Conservation (phyloP, 2,113 vertebrate genomes). For the Dipodomys merriami region DNA sequence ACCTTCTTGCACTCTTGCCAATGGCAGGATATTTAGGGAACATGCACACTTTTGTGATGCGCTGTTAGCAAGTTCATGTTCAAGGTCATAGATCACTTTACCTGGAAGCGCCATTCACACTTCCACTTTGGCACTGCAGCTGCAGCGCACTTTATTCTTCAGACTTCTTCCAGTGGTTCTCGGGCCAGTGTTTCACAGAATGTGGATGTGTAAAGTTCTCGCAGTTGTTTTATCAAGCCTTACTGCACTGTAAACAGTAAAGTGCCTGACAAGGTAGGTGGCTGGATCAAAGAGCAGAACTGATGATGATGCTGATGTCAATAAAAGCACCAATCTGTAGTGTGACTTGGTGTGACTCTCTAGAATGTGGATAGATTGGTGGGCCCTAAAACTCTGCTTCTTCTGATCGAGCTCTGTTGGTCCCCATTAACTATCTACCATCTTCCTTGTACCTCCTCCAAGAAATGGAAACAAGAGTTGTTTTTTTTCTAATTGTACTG, state of each 20-base stretch:
- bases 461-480: too few relatives aligned
- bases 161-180: conserved; percentile 17
- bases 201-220: neutral
- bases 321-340: too few relatives aligned
- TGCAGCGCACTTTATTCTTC: neutral
- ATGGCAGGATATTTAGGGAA: conserved; percentile 8
- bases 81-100: conserved; percentile 41
- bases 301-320: neutral
- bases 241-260: neutral
- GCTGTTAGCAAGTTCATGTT: conserved; percentile 49
- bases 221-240: neutral
- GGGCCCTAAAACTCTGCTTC: too few relatives aligned
- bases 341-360: too few relatives aligned
- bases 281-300: neutral
- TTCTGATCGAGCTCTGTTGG: too few relatives aligned
- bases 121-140: conserved; percentile 51
- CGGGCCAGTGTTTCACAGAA: neutral
- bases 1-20: neutral
- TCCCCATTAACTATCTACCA: too few relatives aligned
- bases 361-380: too few relatives aligned
- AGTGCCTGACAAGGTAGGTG: conserved; percentile 1
- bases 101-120: conserved; percentile 52
- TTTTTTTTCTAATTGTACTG: too few relatives aligned
- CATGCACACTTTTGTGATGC: conserved; percentile 27
- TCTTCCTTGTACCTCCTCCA: too few relatives aligned